Base-by-base conservation (phyloP, 2,888 invertebrate species). In the Pseudococcus viburni region DNA sequence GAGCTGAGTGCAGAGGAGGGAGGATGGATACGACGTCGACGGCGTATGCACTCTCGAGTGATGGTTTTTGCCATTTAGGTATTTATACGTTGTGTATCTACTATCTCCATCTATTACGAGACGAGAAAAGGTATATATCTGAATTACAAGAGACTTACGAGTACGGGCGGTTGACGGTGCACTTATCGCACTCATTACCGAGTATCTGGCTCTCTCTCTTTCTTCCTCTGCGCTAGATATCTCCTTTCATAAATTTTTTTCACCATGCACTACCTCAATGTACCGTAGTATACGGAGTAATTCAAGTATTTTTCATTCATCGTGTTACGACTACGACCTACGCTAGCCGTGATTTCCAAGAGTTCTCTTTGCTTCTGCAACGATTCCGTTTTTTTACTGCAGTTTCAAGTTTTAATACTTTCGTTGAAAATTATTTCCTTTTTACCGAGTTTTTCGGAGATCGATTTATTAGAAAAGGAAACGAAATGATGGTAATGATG, bases 241-340 rank as follows among this genome's bases (percentile, higher is more conserved):
- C 73, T 73, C 73, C 73, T 73, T 73, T 73, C 73, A 73, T 73
- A 33, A 73, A 33, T 73, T 73, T 73, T 64, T 73, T 73, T 73
- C 73, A 73, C 33, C 33, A 73, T 73, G 73, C 73, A 73, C 73
- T 73, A 64, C 64, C 64, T 64, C 64, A 64, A 64, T 64, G 64
- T 22, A 22, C 12, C 64, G 64, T 64, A 64, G 64, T 64, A 55
- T 55, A 64, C 64, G 64, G 64, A 64, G 64, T 64, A 64, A 64
- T 64, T 64, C 64, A 64, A 64, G 64, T 64, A 64, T 64, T 64
- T 64, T 64, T 64, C 64, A 64, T 64, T 64, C 64, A 64, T 64
- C 64, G 64, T 64, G 64, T 64, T 64, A 22, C 59, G 59, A 59
- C 22, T 64, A 64, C 64, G 64, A 64, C 64, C 64, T 64, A 64